These are phyloP conservation scores for Podotricha telesiphe DNA, from an alignment of 2,888 invertebrate genomes.

Conservation along the genomic window DNA sequence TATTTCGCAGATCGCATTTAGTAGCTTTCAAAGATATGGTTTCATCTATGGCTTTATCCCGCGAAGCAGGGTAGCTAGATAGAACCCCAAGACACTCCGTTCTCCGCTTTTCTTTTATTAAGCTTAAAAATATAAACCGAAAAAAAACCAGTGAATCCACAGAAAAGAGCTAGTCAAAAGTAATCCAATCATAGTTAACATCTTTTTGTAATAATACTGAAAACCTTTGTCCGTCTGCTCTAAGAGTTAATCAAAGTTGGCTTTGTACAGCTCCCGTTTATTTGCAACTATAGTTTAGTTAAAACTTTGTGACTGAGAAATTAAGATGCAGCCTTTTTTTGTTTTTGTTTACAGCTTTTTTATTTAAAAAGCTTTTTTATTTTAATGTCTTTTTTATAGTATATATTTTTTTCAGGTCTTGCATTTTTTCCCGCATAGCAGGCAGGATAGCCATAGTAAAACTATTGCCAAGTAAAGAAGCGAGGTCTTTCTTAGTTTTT, in stretches of 20 bases:
- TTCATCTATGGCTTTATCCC: too few relatives aligned
- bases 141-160: background rate
- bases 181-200: slow-evolving; percentile 23
- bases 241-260: slow-evolving; percentile 22
- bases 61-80: too few relatives aligned
- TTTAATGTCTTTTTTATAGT: background rate
- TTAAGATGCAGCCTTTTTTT: slow-evolving; percentile 2
- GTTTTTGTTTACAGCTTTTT: background rate
- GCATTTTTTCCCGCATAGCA: too few relatives aligned
- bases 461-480: too few relatives aligned
- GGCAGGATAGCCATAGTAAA: too few relatives aligned
- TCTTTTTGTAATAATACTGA: slow-evolving; percentile 14
- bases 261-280: slow-evolving; percentile 20
- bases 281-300: slow-evolving; percentile 18
- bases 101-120: too few relatives aligned
- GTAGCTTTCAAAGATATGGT: too few relatives aligned
- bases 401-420: too few relatives aligned
- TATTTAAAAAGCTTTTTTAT: background rate
- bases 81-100: too few relatives aligned
- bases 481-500: too few relatives aligned
- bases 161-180: background rate
- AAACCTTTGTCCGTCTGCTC: slow-evolving; percentile 22
- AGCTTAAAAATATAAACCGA: background rate
- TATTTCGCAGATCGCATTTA: too few relatives aligned
- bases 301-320: slow-evolving; percentile 19